Conservation (phyloP, 2,113 vertebrate genomes). For the Eulemur macaco region DNA sequence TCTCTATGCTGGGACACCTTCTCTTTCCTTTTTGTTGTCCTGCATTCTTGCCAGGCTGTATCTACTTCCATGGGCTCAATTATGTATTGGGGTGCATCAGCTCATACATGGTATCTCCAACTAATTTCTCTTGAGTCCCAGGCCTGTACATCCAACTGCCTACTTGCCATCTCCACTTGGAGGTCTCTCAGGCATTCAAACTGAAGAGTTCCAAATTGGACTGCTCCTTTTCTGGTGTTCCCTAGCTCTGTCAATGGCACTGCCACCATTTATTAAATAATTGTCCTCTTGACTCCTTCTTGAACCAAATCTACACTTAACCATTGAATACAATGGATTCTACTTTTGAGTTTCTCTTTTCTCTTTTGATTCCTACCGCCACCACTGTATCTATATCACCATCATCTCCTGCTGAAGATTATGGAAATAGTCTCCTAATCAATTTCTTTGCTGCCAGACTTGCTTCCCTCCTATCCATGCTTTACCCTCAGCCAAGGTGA, state of each 20-base stretch:
- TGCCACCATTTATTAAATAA: background rate
- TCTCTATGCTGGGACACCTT: background rate
- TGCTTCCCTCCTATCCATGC: background rate
- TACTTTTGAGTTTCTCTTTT: constrained; percentile 1
- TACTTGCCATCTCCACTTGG: background rate
- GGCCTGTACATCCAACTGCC: background rate
- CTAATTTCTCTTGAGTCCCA: background rate
- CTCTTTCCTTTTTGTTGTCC: background rate
- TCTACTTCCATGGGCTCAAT: background rate
- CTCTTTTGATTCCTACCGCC: background rate
- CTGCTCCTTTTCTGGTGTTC: background rate
- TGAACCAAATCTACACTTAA: background rate
- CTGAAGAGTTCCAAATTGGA: background rate
- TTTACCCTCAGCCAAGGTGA: background rate
- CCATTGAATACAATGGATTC: background rate
- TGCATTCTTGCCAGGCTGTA: background rate
- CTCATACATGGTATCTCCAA: background rate
- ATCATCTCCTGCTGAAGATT: background rate
- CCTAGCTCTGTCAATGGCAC: background rate
- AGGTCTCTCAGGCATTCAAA: background rate
- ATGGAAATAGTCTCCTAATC: background rate
- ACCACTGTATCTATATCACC: background rate
- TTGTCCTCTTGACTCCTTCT: background rate
- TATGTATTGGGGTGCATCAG: background rate
- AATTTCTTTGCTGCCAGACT: background rate